Evolutionary conservation across 2,888 invertebrate species (phyloP).

Genomic region (Mystacides longicornis): DNA sequence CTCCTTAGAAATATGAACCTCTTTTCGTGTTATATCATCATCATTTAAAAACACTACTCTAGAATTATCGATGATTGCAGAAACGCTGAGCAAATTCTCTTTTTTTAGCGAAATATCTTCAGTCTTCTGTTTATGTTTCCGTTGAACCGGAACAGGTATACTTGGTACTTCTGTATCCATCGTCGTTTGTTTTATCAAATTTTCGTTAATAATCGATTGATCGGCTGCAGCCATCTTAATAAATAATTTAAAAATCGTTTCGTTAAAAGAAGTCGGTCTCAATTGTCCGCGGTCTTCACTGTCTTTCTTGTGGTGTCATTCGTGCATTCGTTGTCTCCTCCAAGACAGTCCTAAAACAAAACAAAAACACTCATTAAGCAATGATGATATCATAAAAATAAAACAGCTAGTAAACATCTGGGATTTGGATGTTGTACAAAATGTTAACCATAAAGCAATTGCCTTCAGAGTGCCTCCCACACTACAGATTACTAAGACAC

Average conservation of each 20-base stretch:
- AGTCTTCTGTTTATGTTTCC: slow-evolving; percentile 18
- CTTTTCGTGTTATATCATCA: slow-evolving; percentile 10
- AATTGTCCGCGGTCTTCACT: slow-evolving; percentile 48
- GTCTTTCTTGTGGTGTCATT: too few species aligned
- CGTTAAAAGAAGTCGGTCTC: slow-evolving; percentile 30
- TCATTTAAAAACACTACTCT: slow-evolving; percentile 11
- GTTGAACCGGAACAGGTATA: slow-evolving; percentile 19
- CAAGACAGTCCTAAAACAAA: too few species aligned
- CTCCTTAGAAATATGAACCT: slow-evolving; percentile 8
- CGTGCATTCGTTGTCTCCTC: too few species aligned
- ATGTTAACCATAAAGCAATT: too few species aligned
- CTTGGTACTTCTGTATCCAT: neutral
- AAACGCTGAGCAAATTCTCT: neutral
- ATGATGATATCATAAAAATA: too few species aligned
- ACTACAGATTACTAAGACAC: too few species aligned
- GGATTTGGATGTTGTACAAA: too few species aligned
- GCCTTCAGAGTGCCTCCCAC: too few species aligned
- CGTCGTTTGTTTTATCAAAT: slow-evolving; percentile 8
- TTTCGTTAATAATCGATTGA: slow-evolving; percentile 46
- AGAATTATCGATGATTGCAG: slow-evolving; percentile 5
- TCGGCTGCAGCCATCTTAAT: slow-evolving; percentile 44
- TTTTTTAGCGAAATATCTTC: neutral
- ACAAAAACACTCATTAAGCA: too few species aligned
- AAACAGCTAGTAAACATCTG: too few species aligned
- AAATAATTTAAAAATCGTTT: slow-evolving; percentile 6